phyloP scores from a whole-genome alignment of 1,140 invertebrate genomes.

The Musca vetustissima region DNA sequence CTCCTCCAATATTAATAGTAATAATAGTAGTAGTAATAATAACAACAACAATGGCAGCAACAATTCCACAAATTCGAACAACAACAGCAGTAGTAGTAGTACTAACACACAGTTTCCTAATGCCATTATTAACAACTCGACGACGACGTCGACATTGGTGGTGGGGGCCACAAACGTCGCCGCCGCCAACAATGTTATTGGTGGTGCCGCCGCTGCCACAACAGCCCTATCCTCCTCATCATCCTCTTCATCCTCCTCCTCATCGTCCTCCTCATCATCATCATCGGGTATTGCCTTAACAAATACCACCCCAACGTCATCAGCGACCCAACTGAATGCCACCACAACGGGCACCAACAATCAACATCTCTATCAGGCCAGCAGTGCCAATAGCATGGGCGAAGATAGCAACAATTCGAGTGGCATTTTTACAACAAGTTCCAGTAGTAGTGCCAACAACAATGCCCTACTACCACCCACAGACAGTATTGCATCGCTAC shows the following conservation, averaged over 20 bases:
- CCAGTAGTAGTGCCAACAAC: conserved; percentile 48
- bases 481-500: conserved; percentile 49
- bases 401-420: conserved; percentile 54
- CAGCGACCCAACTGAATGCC: conserved; percentile 58
- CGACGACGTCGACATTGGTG: conserved; percentile 36
- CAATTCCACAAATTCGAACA: conserved; percentile 36
- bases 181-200: conserved; percentile 34
- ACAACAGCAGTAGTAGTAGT: conserved; percentile 39
- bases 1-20: not conserved
- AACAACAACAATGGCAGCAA: not conserved
- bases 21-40: not conserved
- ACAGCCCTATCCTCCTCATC: not conserved
- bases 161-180: conserved; percentile 45
- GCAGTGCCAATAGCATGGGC: conserved; percentile 52
- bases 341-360: conserved; percentile 47
- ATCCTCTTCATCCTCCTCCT: too few relatives aligned
- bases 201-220: not conserved
- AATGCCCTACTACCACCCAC: conserved; percentile 49
- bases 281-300: conserved; percentile 10
- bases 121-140: conserved; percentile 43
- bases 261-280: not conserved
- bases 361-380: conserved; percentile 45
- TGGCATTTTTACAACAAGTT: conserved; percentile 44
- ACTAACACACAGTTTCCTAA: too few relatives aligned
- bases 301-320: conserved; percentile 32